Base-by-base conservation (phyloP, 2,888 invertebrate species). In the Drosophila pegasa region DNA sequence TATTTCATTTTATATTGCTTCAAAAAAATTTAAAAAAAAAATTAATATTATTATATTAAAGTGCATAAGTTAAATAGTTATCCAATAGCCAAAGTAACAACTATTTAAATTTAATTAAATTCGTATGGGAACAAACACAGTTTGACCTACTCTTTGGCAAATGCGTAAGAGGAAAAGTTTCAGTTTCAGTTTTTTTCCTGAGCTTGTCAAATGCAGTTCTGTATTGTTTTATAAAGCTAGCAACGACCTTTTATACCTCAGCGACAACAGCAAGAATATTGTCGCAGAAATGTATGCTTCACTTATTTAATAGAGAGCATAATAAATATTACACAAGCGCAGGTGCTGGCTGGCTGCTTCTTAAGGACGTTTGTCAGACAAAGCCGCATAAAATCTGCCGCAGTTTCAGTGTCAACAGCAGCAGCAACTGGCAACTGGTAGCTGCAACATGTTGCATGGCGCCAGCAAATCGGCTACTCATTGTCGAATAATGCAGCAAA, bases 321-420 rank as follows among this genome's bases (percentile, higher is more conserved):
- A 88, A 86, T 86, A 86, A 88, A 88, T 86, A 84, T 88, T 84
- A 69, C 67, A 87, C 75, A 84, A 87, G 79, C 81, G 35, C 87
- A 84, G 85, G 87, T 88, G 88, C 71, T 55, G 64, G 45, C 45
- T 69, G 70, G 45, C 61, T 58, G 69, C 33, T 48, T 55, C 57
- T 67, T 72, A 58, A 72, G 59, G 62, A 57, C 62, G 54, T 67
- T 72, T 59, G 25, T 54, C 75, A 55, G 50, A 60, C 67, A 70
- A 67, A 61, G 71, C 52, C 48, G 58, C 68, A 72, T 67, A 72
- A 83, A 52, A 51, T 56, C 52, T 47, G 43, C 47, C 55, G 60
- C 38, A 73, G 50, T 68, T 85, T 75, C 66, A 81, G 87, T 75
- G 63, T 72, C 81, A 72, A 52, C 67, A 47, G 56, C 64, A 69